These are phyloP conservation scores for Pristionchus arcanus DNA, from an alignment of 2,888 invertebrate species.

Conservation along the genomic window DNA sequence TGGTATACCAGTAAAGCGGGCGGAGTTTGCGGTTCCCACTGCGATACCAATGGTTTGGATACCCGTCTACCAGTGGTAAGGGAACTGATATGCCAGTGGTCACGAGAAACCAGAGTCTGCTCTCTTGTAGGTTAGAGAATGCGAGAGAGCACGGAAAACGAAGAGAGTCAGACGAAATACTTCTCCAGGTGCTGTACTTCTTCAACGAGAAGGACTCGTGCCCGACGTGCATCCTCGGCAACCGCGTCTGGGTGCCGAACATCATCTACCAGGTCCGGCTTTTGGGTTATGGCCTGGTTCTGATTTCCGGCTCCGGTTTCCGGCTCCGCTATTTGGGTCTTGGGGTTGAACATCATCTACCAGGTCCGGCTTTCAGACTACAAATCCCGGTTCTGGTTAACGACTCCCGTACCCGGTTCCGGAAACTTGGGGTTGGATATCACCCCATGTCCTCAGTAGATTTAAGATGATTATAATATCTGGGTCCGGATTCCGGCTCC, in stretches of 20 bases:
- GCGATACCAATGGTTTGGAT: too few relatives aligned
- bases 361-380: too few relatives aligned
- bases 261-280: constrained; percentile 71
- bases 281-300: neutral
- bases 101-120: too few relatives aligned
- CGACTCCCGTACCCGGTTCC: neutral
- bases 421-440: neutral
- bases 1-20: too few relatives aligned
- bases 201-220: constrained; percentile 77
- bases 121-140: neutral
- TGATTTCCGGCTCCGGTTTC: neutral
- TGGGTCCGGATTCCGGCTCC: neutral
- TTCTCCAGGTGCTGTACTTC: constrained; percentile 62
- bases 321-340: neutral
- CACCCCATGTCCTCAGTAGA: too few relatives aligned
- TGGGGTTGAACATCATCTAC: neutral
- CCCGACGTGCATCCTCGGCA: constrained; percentile 75
- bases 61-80: too few relatives aligned
- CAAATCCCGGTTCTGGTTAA: too few relatives aligned
- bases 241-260: constrained; percentile 76
- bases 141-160: neutral
- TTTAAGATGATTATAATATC: too few relatives aligned
- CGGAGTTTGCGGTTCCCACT: too few relatives aligned
- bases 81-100: too few relatives aligned
- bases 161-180: neutral